Percentiles rank a stretch among this genome's conserved stretches.
phyloP scores from a whole-genome alignment of 2,888 invertebrate species.

The Agrochola macilenta region DNA sequence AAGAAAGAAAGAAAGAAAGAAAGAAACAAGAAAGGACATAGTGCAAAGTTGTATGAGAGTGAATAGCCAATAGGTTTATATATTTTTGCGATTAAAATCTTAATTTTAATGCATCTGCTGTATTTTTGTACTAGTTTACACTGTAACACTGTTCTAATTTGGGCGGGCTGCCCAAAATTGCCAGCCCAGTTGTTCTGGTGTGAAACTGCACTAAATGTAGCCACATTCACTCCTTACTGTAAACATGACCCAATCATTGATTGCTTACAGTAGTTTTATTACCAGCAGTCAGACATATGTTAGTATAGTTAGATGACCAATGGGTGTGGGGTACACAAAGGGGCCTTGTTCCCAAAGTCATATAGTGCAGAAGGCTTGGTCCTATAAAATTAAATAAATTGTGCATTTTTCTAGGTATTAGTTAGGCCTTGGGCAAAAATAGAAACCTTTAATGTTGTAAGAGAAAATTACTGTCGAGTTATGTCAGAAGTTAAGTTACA shows the following conservation, averaged over 20 bases:
- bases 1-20: background rate
- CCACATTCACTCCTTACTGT: constrained; percentile 31
- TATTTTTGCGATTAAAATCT: background rate
- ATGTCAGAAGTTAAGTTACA: background rate
- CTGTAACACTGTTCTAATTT: background rate
- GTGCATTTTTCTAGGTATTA: background rate
- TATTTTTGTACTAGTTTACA: background rate
- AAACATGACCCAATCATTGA: constrained; percentile 31
- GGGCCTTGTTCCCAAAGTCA: constrained; percentile 6
- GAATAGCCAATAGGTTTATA: too few species aligned
- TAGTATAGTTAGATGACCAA: background rate
- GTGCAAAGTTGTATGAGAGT: background rate
- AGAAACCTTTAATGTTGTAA: background rate
- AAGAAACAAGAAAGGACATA: background rate
- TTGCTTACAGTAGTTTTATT: constrained; percentile 53
- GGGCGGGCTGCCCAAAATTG: constrained; percentile 1
- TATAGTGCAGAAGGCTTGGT: background rate
- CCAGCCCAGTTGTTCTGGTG: constrained; percentile 7
- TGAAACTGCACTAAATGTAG: constrained; percentile 13
- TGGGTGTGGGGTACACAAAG: background rate
- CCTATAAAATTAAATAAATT: background rate
- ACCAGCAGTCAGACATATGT: constrained; percentile 17
- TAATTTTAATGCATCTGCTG: background rate
- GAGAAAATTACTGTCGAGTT: background rate
- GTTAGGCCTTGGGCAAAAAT: background rate